phyloP scores from a whole-genome alignment of 2,113 vertebrate species.

The Odobenus rosmarus region DNA sequence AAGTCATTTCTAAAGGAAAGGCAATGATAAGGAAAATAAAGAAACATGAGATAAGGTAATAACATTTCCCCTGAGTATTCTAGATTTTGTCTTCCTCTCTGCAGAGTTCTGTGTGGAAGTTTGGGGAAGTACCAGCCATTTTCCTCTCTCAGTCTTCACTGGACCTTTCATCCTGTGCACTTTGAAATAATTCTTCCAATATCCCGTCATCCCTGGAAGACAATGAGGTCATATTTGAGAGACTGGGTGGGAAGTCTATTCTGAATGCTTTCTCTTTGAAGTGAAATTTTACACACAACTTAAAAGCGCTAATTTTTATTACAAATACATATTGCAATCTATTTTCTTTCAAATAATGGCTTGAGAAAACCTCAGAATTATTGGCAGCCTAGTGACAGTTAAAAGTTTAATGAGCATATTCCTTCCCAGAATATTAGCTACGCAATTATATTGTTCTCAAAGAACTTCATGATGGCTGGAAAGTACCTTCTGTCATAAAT shows the following conservation, averaged over 20 bases:
- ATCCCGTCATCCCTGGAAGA: conserved; percentile 86
- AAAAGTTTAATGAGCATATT: not conserved
- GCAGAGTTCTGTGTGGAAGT: conserved; percentile 66
- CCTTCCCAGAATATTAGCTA: not conserved
- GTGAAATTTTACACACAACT: not conserved
- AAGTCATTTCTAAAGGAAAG: not conserved
- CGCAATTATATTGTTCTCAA: not conserved
- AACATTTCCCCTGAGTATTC: not conserved
- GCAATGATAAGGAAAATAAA: not conserved
- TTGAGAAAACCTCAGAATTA: not conserved
- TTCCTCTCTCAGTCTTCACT: conserved; percentile 80
- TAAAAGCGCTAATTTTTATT: not conserved
- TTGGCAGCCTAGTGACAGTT: not conserved
- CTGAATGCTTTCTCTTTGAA: not conserved
- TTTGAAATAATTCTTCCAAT: conserved; percentile 92
- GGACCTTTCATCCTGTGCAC: conserved; percentile 88
- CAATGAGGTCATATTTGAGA: not conserved
- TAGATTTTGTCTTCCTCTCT: not conserved
- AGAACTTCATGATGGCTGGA: not conserved
- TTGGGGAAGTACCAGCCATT: conserved; percentile 76
- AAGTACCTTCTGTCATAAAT: conserved; percentile 67
- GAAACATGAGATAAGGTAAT: not conserved
- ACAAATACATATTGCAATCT: not conserved
- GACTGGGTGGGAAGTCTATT: not conserved
- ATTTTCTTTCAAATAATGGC: not conserved